phyloP scores from a whole-genome alignment of 2,797 vertebrate species.

The Euthynnus affinis region DNA sequence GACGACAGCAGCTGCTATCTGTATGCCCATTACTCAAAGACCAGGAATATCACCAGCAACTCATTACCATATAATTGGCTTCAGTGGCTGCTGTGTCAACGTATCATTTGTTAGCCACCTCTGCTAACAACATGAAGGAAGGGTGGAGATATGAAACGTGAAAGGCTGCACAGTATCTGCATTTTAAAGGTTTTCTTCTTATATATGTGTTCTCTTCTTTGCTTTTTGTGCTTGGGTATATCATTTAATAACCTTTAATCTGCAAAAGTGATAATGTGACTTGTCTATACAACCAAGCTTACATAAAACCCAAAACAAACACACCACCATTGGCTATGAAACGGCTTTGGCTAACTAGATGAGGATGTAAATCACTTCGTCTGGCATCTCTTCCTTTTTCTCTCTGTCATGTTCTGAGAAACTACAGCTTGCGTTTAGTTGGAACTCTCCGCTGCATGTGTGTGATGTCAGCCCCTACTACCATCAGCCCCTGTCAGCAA shows the following conservation, averaged over 20 bases:
- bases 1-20: slow-evolving; percentile 30
- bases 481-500: slow-evolving; percentile 18
- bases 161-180: not conserved
- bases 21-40: slow-evolving; percentile 22
- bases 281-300: not conserved
- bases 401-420: not conserved
- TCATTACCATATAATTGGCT: slow-evolving; percentile 25
- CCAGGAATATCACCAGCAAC: slow-evolving; percentile 17
- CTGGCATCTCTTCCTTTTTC: slow-evolving; percentile 7
- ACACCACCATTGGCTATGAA: not conserved
- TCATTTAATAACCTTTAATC: not conserved
- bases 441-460: not conserved
- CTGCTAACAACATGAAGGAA: slow-evolving; percentile 3
- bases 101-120: slow-evolving; percentile 3
- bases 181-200: not conserved
- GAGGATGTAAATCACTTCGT: not conserved
- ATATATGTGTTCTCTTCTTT: not conserved
- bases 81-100: slow-evolving; percentile 18
- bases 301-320: not conserved
- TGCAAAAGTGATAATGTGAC: not conserved
- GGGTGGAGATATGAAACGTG: not conserved
- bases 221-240: not conserved
- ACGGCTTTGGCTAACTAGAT: not conserved
- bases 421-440: not conserved
- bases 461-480: not conserved